Conservation (phyloP, 23 tunicate species). For the Clavelina lepadiformis region DNA sequence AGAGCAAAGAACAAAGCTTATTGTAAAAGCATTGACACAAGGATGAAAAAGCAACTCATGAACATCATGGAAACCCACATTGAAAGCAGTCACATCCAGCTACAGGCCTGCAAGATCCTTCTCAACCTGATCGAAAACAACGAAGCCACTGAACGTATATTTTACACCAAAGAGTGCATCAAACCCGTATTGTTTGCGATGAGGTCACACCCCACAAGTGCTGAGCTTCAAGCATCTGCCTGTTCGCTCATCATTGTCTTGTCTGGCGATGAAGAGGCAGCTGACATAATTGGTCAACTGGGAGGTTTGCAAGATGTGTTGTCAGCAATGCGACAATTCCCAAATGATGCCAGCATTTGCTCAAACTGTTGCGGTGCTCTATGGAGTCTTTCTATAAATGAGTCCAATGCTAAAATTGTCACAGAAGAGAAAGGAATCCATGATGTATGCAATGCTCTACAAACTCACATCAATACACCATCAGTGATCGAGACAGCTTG, state of each 20-base stretch:
- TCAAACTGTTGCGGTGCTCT: constrained; percentile 75
- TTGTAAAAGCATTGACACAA: constrained; percentile 15
- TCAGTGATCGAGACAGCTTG: constrained; percentile 70
- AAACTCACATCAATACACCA: constrained; percentile 30
- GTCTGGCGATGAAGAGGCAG: constrained; percentile 87
- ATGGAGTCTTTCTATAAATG: constrained; percentile 91
- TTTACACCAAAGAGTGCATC: constrained; percentile 56
- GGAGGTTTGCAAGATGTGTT: constrained; percentile 97
- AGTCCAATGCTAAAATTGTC: constrained; percentile 84
- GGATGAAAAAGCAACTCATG: constrained; percentile 46
- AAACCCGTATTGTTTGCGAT: constrained; percentile 66
- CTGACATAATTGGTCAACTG: constrained; percentile 79
- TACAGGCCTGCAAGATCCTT: constrained; percentile 65
- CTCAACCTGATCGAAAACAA: constrained; percentile 33
- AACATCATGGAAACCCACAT: constrained; percentile 49
- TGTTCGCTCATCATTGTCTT: constrained; percentile 76
- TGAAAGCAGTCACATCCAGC: constrained; percentile 46
- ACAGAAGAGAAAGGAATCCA: constrained; percentile 85
- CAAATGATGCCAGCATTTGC: constrained; percentile 53
- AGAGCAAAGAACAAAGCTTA: constrained; percentile 28
- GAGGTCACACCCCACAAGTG: constrained; percentile 63
- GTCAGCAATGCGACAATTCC: constrained; percentile 85
- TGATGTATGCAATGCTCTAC: constrained; percentile 86
- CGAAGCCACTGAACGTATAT: constrained; percentile 21
- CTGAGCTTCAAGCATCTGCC: constrained; percentile 64